phyloP scores from a whole-genome alignment of 2,113 vertebrate species.

The Hippopotamus amphibius region DNA sequence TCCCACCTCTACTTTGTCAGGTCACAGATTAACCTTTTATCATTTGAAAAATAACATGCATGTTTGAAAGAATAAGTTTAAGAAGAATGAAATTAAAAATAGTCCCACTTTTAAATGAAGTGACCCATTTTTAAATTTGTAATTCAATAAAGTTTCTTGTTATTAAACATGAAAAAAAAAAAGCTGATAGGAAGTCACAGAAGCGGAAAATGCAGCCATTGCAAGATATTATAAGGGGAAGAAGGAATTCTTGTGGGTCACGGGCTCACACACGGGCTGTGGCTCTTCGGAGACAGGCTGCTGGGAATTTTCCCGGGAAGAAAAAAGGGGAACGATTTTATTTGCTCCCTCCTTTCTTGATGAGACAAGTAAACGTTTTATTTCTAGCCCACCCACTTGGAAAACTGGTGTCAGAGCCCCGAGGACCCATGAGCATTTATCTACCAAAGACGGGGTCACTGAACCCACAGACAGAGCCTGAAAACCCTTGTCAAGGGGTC shows the following conservation, averaged over 20 bases:
- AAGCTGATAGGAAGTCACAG: background rate
- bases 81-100: constrained; percentile 68
- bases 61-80: constrained; percentile 71
- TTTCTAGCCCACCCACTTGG: background rate
- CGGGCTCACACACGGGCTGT: rapidly evolving
- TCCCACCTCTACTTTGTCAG: background rate
- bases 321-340: background rate
- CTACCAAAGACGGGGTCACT: background rate
- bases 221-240: background rate
- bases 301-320: background rate
- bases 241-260: background rate
- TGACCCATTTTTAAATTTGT: constrained; percentile 78
- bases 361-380: background rate
- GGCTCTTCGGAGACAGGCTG: background rate
- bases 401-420: background rate
- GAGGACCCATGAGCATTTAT: background rate
- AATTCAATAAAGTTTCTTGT: constrained; percentile 81
- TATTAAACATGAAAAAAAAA: constrained; percentile 46
- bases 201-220: background rate
- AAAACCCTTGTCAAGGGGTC: background rate
- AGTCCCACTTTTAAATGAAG: constrained; percentile 65
- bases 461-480: background rate
- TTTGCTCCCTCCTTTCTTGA: background rate
- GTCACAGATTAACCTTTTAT: constrained; percentile 34
- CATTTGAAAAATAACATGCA: constrained; percentile 61